Percentiles rank a stretch among this genome's conserved stretches.
Evolutionary conservation across 2,888 invertebrate genomes (phyloP).

Genomic region (Biston stratarius): DNA sequence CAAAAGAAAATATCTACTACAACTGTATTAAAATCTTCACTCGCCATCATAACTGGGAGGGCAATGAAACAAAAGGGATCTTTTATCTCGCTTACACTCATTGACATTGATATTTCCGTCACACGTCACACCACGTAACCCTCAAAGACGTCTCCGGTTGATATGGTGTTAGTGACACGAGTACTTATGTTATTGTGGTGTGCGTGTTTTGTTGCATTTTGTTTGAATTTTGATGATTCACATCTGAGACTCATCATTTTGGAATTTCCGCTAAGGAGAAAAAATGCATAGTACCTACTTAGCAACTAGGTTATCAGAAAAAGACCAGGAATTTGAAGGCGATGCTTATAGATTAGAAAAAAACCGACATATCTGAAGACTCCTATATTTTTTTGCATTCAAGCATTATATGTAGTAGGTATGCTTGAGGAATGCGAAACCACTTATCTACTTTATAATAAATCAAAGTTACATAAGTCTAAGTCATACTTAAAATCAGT

Average conservation of each 20-base stretch:
- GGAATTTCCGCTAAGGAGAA: constrained; percentile 6
- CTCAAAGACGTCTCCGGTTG: constrained; percentile 73
- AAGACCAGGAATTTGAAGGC: too few relatives aligned
- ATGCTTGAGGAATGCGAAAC: too few relatives aligned
- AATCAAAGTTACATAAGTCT: too few relatives aligned
- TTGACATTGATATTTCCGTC: constrained; percentile 67
- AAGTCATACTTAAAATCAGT: too few relatives aligned
- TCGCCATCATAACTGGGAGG: constrained; percentile 75
- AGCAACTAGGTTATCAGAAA: too few relatives aligned
- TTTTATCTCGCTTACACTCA: constrained; percentile 62
- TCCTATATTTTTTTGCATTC: too few relatives aligned
- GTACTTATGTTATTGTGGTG: constrained; percentile 57
- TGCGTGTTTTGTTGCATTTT: constrained; percentile 61
- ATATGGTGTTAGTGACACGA: constrained; percentile 72
- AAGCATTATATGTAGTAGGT: too few relatives aligned
- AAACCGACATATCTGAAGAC: too few relatives aligned
- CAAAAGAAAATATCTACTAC: constrained; percentile 70
- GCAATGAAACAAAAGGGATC: constrained; percentile 82
- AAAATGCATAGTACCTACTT: neutral
- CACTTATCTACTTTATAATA: too few relatives aligned
- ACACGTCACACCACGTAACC: constrained; percentile 69
- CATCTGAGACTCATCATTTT: constrained; percentile 52
- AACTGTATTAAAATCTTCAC: constrained; percentile 80
- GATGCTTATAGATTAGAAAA: too few relatives aligned
- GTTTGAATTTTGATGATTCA: constrained; percentile 48